Evolutionary conservation across 2,797 vertebrate species (phyloP).

Genomic region (Acipenser oxyrinchus): DNA sequence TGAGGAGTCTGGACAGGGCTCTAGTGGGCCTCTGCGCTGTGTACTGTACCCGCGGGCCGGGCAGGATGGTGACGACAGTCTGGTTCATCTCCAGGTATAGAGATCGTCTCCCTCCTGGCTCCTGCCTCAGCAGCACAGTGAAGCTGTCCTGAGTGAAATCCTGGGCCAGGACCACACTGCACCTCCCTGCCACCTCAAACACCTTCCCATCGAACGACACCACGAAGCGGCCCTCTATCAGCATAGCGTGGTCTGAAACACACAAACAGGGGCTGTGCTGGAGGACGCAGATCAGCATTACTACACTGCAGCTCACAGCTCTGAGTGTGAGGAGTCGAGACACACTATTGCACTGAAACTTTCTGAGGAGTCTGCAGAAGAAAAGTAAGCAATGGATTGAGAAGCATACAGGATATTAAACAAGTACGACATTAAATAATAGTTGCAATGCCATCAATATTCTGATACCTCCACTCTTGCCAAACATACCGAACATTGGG

Average conservation of each 20-base stretch:
- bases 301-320: not conserved
- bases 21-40: too few relatives aligned
- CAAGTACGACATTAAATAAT: not conserved
- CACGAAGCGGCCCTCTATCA: constrained; percentile 63
- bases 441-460: too few relatives aligned
- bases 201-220: constrained; percentile 72
- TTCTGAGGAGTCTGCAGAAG: too few relatives aligned
- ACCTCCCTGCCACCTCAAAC: constrained; percentile 54
- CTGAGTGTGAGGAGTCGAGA: not conserved
- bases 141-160: constrained; percentile 51
- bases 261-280: not conserved
- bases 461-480: too few relatives aligned
- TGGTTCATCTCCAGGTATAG: constrained; percentile 57
- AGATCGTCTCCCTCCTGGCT: constrained; percentile 26
- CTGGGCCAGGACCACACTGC: constrained; percentile 63
- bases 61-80: constrained; percentile 47
- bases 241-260: constrained; percentile 62
- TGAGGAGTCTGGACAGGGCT: not conserved
- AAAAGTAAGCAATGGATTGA: not conserved
- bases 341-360: too few relatives aligned
- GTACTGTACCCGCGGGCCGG: constrained; percentile 53
- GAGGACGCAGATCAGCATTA: not conserved
- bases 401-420: not conserved
- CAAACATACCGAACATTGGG: too few relatives aligned
- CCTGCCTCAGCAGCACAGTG: constrained; percentile 46